Conservation (phyloP, 2,888 invertebrate species). For the Coelogynopora nodosa region DNA sequence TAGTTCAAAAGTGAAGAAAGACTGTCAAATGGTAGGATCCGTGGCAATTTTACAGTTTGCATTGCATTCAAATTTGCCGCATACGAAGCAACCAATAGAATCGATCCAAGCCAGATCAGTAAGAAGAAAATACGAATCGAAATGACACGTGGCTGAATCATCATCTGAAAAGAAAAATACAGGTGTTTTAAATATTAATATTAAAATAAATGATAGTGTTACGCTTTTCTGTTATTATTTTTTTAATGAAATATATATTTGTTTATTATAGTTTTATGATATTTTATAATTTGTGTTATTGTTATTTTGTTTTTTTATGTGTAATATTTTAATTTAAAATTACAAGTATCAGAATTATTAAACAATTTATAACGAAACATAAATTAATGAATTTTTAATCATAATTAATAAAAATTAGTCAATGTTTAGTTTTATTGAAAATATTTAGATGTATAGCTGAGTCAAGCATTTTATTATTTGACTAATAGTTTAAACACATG, state of each 20-base stretch:
- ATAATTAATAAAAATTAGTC: too few relatives aligned
- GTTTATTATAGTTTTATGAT: neutral
- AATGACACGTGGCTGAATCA: neutral
- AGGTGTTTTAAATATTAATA: neutral
- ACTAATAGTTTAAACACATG: too few relatives aligned
- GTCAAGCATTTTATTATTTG: too few relatives aligned
- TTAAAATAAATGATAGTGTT: neutral
- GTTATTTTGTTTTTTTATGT: too few relatives aligned
- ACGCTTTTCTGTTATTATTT: neutral
- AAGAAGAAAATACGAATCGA: neutral
- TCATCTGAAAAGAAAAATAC: neutral
- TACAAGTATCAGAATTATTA: too few relatives aligned
- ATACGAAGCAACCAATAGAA: neutral
- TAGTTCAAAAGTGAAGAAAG: neutral
- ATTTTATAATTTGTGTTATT: too few relatives aligned
- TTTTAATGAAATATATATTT: neutral
- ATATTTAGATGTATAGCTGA: too few relatives aligned
- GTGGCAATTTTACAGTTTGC: neutral
- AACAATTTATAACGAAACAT: too few relatives aligned
- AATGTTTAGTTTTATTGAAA: too few relatives aligned
- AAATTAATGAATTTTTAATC: too few relatives aligned
- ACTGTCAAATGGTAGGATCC: neutral
- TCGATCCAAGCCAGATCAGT: neutral
- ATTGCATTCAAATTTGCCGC: neutral
- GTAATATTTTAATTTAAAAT: too few relatives aligned